phyloP scores from a whole-genome alignment of 2,113 vertebrate species.

The Suricata suricatta region DNA sequence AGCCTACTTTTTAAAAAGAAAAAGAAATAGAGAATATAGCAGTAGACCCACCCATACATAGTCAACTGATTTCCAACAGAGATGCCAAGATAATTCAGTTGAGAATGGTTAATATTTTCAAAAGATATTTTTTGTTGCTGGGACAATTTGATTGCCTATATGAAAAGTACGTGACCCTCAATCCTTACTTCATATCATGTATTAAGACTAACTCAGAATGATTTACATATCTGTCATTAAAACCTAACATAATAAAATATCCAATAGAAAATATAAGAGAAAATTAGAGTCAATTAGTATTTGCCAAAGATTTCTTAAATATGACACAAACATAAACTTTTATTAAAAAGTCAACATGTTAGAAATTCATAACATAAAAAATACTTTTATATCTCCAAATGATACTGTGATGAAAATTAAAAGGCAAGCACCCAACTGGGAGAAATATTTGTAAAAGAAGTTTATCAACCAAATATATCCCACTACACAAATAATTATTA shows the following conservation, averaged over 20 bases:
- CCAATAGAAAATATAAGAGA: background rate
- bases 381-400: background rate
- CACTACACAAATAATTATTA: background rate
- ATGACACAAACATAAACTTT: background rate
- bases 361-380: background rate
- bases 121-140: background rate
- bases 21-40: background rate
- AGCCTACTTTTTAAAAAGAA: background rate
- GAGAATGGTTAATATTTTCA: background rate
- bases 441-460: background rate
- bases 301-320: background rate
- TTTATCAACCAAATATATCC: background rate
- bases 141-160: background rate
- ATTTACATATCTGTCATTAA: background rate
- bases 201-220: background rate
- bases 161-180: background rate
- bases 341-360: background rate
- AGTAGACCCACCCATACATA: background rate
- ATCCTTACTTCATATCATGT: background rate
- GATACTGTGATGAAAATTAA: background rate
- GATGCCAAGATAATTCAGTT: background rate
- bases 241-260: background rate
- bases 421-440: background rate
- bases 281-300: background rate
- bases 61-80: background rate